Base-by-base conservation (phyloP, 2,113 vertebrate species). In the Campylorhamphus procurvoides region DNA sequence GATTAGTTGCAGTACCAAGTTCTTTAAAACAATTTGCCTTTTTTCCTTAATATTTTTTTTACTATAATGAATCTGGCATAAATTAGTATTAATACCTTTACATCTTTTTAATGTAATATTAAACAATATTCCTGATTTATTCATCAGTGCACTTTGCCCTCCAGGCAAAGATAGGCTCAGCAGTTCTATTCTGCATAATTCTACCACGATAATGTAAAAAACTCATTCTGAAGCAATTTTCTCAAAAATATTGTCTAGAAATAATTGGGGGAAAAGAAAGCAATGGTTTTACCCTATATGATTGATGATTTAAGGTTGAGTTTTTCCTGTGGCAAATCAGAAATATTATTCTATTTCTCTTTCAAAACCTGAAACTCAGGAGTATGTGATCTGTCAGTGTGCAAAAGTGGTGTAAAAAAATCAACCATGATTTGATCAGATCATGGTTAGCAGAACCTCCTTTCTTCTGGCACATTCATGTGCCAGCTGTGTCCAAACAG, bases 101-200 rank as follows among this genome's bases (percentile, higher is more conserved):
- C 80, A 78, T 91, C 78, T 94, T 94, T 94, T 95, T 95, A 94
- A 95, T 96, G 90, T 90, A 96, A 94, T 94, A 97, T 97, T 96
- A 96, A 96, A 93, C 92, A 88, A 92, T 94, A 82, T 81, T 91
- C 52, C 40, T 96, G 93, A 95, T 94, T 94, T 93, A 96, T 93
- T 94, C 40, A 95, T 92, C 79, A 84, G 64, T 84, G 92, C 76
- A 89, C 80, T 96, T 95, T 96, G 83, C 90, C 96, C 88, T 88
- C 64, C 58, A 87, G 90, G 88, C 96, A 95, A 93, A 44, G 75
- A 74, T 23, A 66, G 84, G 42, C 93, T 96, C 96, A 93, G 95
- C 92, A 94, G 69, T 92, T 95, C 89, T 90, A 58, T 53, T 72
- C 75, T 63, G 67, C 86, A 84, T 88, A 93, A 87, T 93, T 90